Evolutionary conservation across 2,888 invertebrate species (phyloP).

Genomic region (Eilema griseolum): DNA sequence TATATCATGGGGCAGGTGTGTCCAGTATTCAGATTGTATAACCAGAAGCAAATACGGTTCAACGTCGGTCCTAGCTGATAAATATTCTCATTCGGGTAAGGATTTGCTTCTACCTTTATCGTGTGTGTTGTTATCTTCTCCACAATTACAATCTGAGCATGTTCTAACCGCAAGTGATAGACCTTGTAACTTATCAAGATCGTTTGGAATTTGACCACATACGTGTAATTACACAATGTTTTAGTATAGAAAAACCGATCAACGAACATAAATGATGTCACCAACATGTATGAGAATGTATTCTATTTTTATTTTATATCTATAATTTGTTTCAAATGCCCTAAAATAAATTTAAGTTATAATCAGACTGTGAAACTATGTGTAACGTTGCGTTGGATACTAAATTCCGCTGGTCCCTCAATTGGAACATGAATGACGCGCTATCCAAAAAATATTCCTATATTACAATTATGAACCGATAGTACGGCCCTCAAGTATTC

Average conservation of each 20-base stretch:
- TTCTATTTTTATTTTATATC: no score
- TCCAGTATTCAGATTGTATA: not conserved
- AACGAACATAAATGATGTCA: no score
- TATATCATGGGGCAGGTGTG: not conserved
- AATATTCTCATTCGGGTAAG: not conserved
- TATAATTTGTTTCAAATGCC: no score
- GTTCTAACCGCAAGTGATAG: no score
- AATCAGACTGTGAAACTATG: no score
- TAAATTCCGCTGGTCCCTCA: no score
- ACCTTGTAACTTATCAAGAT: not conserved
- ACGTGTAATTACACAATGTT: not conserved
- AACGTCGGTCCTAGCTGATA: not conserved
- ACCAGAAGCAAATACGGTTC: not conserved
- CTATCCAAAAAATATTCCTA: not conserved
- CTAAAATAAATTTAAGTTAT: no score
- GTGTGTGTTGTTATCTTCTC: not conserved
- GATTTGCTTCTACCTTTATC: not conserved
- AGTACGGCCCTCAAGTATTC: slow-evolving; percentile 29
- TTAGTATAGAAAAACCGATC: no score
- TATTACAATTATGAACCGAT: slow-evolving; percentile 28
- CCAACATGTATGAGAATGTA: no score
- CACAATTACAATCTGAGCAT: no score
- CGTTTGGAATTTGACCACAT: not conserved
- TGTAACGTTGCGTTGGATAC: no score
- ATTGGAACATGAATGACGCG: no score